phyloP scores from a whole-genome alignment of 2,113 vertebrate species.

The Pelvicachromis taeniatus region DNA sequence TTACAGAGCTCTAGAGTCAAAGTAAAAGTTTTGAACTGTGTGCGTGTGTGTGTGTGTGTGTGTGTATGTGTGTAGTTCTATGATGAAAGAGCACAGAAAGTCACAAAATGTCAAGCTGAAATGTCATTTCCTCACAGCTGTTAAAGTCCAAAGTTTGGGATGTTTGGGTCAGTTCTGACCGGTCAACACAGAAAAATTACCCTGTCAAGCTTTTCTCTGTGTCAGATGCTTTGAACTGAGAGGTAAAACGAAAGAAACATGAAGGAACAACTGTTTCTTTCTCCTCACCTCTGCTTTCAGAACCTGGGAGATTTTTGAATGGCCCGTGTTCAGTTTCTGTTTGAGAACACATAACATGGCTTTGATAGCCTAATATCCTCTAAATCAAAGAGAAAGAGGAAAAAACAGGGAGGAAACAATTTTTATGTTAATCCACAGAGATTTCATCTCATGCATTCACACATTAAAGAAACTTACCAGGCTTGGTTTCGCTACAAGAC shows the following conservation, averaged over 20 bases:
- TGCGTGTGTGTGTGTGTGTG: neutral
- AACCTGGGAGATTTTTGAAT: neutral
- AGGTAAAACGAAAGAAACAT: neutral
- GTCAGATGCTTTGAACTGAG: neutral
- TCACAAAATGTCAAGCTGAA: conserved; percentile 47
- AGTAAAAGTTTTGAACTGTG: no score
- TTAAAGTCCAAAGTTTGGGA: neutral
- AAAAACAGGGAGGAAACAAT: neutral
- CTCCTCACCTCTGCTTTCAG: neutral
- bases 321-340: neutral
- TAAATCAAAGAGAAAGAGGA: neutral
- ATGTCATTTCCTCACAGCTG: conserved; percentile 41
- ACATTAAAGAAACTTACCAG: neutral
- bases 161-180: neutral
- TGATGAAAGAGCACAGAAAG: neutral
- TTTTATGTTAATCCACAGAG: neutral
- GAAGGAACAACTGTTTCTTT: neutral
- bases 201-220: neutral
- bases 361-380: neutral
- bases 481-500: neutral
- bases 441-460: neutral
- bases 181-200: neutral
- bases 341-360: neutral
- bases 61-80: neutral
- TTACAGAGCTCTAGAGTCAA: no score